Evolutionary conservation across 1,140 invertebrate genomes (phyloP), one percentile per base, ranked within the genome.

Genomic region (Bombus consobrinus): DNA sequence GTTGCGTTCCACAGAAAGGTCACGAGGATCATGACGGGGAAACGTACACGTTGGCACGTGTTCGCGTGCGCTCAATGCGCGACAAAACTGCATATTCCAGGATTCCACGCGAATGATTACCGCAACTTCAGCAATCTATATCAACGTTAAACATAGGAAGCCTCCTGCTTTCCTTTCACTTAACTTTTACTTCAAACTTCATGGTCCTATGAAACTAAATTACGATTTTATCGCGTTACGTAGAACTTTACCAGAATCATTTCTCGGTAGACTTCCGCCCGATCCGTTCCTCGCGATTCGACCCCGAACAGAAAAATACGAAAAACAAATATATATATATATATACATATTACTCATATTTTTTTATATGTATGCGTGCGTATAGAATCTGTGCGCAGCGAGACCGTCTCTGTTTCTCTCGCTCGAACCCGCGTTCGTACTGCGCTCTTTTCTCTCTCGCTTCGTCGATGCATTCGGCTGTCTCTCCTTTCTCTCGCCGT

Each of bases 1-100:
- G 73, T 89, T 77, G 82, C 74, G 86, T 88, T 87, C 80, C 88
- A 87, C 37, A 72, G 66, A 90, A 90, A 90, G 89, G 86, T 90
- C 88, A 88, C 66, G 86, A 75, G 89, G 81, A 89, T 89, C 85
- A 83, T 82, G 85, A 84, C 62, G 85, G 81, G n/a, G 75, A 75
- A 53, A 68, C 47, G 75, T 75, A 68, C 43, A 37, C n/a, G 47
- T n/a, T 76, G 47, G 64, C 64, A 34, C n/a, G 59, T 22, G 28
- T 41, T 69, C 73, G 34, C 43, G 32, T 18, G 43, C n/a, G 72
- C n/a, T 32, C 72, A 8, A 74, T 34, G 43, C 64, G 41, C 84
- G 72, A 62, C 75, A 77, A 8, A 62, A 62, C 9, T 9, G 57
- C 57, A n/a, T 37, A 77, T n/a, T 22, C 75, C 25, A 3, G 28